phyloP scores from a whole-genome alignment of 2,113 vertebrate genomes.

The Orcinus orca region DNA sequence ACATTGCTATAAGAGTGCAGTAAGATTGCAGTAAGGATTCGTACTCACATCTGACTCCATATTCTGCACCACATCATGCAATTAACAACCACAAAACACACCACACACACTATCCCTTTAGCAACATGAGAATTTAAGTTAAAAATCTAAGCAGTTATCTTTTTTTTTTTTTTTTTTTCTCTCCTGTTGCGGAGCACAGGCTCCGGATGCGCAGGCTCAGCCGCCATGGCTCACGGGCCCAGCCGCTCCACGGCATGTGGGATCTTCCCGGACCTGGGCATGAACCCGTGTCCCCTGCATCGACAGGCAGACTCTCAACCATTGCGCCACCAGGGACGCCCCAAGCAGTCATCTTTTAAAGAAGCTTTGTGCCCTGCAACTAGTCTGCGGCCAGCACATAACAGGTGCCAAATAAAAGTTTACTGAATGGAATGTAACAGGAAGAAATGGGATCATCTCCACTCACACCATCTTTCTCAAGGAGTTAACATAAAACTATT shows the following conservation, averaged over 20 bases:
- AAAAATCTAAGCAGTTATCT: slow-evolving; percentile 45
- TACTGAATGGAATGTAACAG: slow-evolving; percentile 50
- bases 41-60: background rate
- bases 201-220: too few species aligned
- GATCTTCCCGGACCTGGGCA: too few species aligned
- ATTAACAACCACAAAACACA: slow-evolving; percentile 37
- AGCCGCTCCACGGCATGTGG: too few species aligned
- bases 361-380: slow-evolving; percentile 47
- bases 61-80: background rate
- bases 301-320: too few species aligned
- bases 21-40: background rate
- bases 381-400: background rate
- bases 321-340: too few species aligned
- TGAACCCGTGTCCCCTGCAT: too few species aligned
- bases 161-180: background rate
- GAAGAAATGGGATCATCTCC: slow-evolving; percentile 31
- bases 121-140: slow-evolving; percentile 29
- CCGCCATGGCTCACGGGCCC: too few species aligned
- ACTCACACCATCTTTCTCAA: slow-evolving; percentile 36
- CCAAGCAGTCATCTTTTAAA: slow-evolving; percentile 33
- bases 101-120: background rate
- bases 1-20: background rate
- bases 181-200: too few species aligned
- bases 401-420: slow-evolving; percentile 53
- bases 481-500: slow-evolving; percentile 44